Evolutionary conservation across 2,888 invertebrate species (phyloP), one percentile per base, ranked within the genome.

Genomic region (Achlya flavicornis): DNA sequence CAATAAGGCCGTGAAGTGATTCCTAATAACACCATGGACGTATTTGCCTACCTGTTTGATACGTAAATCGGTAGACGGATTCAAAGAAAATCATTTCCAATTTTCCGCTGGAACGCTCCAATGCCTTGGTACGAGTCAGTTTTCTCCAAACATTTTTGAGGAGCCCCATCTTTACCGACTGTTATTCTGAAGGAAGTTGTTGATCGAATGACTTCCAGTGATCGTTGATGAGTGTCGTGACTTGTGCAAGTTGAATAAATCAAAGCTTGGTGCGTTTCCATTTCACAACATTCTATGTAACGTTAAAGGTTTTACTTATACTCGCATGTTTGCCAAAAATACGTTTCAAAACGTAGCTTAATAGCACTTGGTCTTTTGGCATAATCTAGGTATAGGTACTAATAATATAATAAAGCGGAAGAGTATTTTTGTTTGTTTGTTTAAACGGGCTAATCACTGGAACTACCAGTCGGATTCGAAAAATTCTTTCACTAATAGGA

Each of bases 41-140:
- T 61, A 63, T 61, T 74, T 83, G 92, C 92, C 92, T 83, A 92
- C 92, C 92, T 80, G 83, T 75, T 43, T 91, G 63, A 70, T 91
- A 92, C 26, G 80, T 73, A 3, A 89, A 78, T 53, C 92, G 81
- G 67, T 92, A 91, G 3, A 88, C 80, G 0, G 86, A 83, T 63
- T 87, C 91, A 71, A 91, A 93, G 79, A 92, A 92, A 48, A 79
- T 74, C 8, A 75, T 87, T 73, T 92, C 91, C 64, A 84, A 78
- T 67, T 71, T 67, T 19, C 90, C 90, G 63, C 87, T 87, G 4
- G 88, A 85, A 33, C 82, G 73, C 32, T 86, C 82, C 62, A 91
- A 65, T 32, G 90, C 88, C 68, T 82, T 83, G 11, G 90, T 90
- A 33, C 80, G 76, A 14, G 89, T 86, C 62, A 87, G 65, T 69